Percentiles rank a stretch among this genome's conserved stretches.
These are phyloP conservation scores for Odontothrips loti DNA, from an alignment of 2,888 invertebrate genomes.

Conservation along the genomic window DNA sequence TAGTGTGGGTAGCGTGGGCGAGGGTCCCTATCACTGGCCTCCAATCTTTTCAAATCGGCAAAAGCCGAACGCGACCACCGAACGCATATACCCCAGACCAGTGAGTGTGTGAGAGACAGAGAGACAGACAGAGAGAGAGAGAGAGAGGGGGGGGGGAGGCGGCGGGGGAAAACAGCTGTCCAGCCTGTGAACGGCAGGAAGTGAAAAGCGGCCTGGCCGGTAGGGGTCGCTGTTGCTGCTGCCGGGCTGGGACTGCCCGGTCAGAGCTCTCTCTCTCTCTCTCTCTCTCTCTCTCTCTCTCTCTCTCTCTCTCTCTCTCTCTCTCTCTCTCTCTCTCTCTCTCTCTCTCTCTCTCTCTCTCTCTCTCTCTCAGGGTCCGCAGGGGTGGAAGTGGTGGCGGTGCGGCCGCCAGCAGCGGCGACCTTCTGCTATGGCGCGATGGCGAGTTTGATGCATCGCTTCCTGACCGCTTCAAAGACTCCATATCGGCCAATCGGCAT, in stretches of 20 bases:
- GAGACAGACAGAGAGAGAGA: too few relatives aligned
- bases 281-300: too few relatives aligned
- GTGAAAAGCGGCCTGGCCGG: neutral
- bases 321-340: too few relatives aligned
- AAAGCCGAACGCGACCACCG: neutral
- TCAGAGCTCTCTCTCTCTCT: too few relatives aligned
- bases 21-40: neutral
- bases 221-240: neutral
- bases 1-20: neutral
- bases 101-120: too few relatives aligned
- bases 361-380: too few relatives aligned
- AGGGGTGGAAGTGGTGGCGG: neutral
- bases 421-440: neutral
- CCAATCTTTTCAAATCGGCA: slow-evolving; percentile 27
- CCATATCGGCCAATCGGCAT: slow-evolving; percentile 3
- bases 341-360: too few relatives aligned
- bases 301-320: too few relatives aligned
- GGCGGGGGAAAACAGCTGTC: slow-evolving; percentile 27
- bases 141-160: neutral
- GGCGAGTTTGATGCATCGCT: slow-evolving; percentile 22
- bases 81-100: too few relatives aligned
- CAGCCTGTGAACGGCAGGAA: slow-evolving; percentile 9
- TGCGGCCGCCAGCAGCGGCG: neutral
- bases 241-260: too few relatives aligned
- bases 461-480: slow-evolving; percentile 22